Evolutionary conservation across 30 jellyfish, hydroid and myxozoan genomes (phyloP).

Genomic region (Turritopsis dohrnii): DNA sequence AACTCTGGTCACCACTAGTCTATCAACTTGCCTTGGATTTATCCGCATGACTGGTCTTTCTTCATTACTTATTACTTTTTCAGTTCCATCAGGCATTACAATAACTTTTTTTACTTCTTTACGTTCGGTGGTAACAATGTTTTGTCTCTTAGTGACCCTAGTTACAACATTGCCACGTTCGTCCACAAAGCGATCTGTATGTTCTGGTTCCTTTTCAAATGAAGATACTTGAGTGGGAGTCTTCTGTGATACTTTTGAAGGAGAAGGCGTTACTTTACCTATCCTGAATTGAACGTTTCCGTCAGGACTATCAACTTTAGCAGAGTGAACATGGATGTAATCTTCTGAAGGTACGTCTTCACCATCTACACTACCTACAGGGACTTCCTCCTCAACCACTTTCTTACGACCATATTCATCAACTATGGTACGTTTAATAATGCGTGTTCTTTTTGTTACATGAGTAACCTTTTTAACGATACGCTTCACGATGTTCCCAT

Average conservation of each 20-base stretch:
- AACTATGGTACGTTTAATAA: constrained; percentile 49
- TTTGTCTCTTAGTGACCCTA: constrained; percentile 34
- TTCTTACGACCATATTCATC: constrained; percentile 68
- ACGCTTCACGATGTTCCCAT: constrained; percentile 61
- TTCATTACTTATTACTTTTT: constrained; percentile 10
- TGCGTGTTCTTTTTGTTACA: constrained; percentile 63
- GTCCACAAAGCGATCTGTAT: constrained; percentile 18
- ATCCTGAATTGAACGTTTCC: background rate
- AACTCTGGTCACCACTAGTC: constrained; percentile 37
- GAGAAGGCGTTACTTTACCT: constrained; percentile 11
- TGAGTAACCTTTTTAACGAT: constrained; percentile 65
- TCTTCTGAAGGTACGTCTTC: constrained; percentile 15
- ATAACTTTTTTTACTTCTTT: constrained; percentile 32
- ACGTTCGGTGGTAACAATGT: constrained; percentile 32
- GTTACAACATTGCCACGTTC: constrained; percentile 36
- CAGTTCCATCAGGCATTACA: constrained; percentile 50
- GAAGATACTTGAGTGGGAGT: background rate
- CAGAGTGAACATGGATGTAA: background rate
- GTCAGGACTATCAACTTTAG: background rate
- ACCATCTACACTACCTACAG: constrained; percentile 48
- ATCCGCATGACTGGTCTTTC: constrained; percentile 11
- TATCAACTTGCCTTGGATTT: constrained; percentile 8
- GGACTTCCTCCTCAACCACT: constrained; percentile 76
- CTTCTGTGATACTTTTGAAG: background rate
- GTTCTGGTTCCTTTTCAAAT: constrained; percentile 14